These are phyloP conservation scores for Neuroterus valhalla DNA, from an alignment of 1,140 invertebrate genomes.

Conservation along the genomic window DNA sequence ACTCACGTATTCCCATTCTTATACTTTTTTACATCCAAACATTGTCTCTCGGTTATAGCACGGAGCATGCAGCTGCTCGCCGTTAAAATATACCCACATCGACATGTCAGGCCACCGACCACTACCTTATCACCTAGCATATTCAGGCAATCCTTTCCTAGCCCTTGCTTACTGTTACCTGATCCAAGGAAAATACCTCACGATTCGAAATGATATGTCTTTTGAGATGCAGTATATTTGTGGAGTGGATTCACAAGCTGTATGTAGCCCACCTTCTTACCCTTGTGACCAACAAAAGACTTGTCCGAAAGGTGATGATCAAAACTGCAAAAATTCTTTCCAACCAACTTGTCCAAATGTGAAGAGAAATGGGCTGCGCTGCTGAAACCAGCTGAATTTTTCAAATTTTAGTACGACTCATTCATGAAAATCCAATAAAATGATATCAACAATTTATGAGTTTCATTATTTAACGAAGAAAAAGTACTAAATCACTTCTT, in stretches of 20 bases:
- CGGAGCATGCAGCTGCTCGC: slow-evolving; percentile 62
- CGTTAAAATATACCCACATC: slow-evolving; percentile 70
- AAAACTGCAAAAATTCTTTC: background rate
- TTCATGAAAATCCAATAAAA: too few relatives aligned
- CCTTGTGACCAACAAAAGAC: background rate
- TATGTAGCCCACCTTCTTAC: slow-evolving; percentile 48
- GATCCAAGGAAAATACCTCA: slow-evolving; percentile 67
- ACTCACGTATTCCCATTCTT: background rate
- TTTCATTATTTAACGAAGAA: too few relatives aligned
- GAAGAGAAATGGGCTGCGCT: too few relatives aligned
- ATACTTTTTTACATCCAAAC: slow-evolving; percentile 10
- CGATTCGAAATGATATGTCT: slow-evolving; percentile 42
- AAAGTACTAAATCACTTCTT: too few relatives aligned
- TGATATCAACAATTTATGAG: too few relatives aligned
- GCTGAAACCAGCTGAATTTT: too few relatives aligned
- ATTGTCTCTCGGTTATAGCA: slow-evolving; percentile 59
- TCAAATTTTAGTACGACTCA: too few relatives aligned
- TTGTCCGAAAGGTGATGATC: background rate
- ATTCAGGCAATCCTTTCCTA: slow-evolving; percentile 64
- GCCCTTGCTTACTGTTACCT: slow-evolving; percentile 66
- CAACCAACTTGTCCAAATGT: background rate
- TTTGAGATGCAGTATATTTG: slow-evolving; percentile 27
- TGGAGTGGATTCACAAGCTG: slow-evolving; percentile 45
- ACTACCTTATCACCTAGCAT: slow-evolving; percentile 48
- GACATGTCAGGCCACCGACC: slow-evolving; percentile 59